Base-by-base conservation (phyloP, 2,797 vertebrate species). In the Sebastiscus albofasciatus region DNA sequence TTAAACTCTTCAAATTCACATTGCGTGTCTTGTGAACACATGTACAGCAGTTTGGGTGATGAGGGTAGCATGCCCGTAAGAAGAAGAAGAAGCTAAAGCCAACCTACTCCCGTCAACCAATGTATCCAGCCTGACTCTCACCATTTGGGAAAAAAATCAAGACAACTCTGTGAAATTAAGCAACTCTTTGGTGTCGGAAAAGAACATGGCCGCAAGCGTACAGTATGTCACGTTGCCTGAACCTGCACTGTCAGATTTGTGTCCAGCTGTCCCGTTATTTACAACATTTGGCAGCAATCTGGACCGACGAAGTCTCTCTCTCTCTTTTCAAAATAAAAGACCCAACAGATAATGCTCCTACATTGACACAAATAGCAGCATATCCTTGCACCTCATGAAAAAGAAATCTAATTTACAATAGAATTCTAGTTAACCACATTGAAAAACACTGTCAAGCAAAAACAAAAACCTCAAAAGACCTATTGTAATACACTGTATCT, bases 161-260 rank as follows among this genome's bases (percentile, higher is more conserved):
- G 93, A 93, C 81, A 88, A 92, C 88, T 91, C 73, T 86, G 90
- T 90, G 89, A 93, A 94, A 92, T 83, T 72, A 91, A 94, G 83
- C 73, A 93, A 94, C 77, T 95, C 94, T 96, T 96, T 95, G 94
- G 95, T 92, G 94, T 95, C 83, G 62, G 77, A 90, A 91, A 94
- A 91, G 59, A 94, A 94, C 87, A 93, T 85, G 92, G 92, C 90
- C 54, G 72, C 79, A 56, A 89, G 83, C 80, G 36, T 67, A 82
- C 65, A 69, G 72, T 90, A 84, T 76, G 86, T 84, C 81, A 85
- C 87, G 56, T 67, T 76, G 77, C 84, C 87, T 80, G 81, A 91
- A 78, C 86, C 90, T 93, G 93, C 96, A 95, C 96, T 95, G 95
- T 97, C 96, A 96, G 95, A 96, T 96, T 96, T 96, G 96, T 95